Evolutionary conservation across 2,888 invertebrate genomes (phyloP).

Genomic region (Hydrotaea diabolus): DNA sequence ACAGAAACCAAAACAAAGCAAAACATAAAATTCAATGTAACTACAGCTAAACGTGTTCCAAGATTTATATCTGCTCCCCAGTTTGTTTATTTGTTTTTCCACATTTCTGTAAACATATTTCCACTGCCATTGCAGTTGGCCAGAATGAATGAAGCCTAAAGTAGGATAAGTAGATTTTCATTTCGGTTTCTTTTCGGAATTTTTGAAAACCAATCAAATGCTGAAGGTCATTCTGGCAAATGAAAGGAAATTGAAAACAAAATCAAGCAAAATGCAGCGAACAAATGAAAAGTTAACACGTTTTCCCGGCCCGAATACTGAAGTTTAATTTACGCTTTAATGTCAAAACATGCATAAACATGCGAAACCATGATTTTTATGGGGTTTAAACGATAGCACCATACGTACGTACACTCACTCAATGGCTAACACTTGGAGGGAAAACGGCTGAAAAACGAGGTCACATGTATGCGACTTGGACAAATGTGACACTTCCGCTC

Average conservation of each 20-base stretch:
- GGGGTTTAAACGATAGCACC: conserved; percentile 27
- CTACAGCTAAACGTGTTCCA: conserved; percentile 26
- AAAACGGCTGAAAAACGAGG: conserved; percentile 53
- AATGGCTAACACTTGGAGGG: background rate
- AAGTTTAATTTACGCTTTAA: conserved; percentile 61
- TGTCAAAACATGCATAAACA: conserved; percentile 48
- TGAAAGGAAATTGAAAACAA: conserved; percentile 52
- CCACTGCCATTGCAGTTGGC: background rate
- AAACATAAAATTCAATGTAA: background rate
- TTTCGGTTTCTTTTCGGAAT: background rate
- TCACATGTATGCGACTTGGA: conserved; percentile 45
- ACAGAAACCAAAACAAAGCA: background rate
- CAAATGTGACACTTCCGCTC: conserved; percentile 67
- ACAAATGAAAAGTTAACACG: conserved; percentile 26
- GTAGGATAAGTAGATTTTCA: background rate
- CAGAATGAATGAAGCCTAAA: too few relatives aligned
- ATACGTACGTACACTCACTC: background rate
- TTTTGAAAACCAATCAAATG: conserved; percentile 25
- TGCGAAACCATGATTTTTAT: conserved; percentile 48
- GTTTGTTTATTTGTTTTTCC: background rate
- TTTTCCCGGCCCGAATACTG: conserved; percentile 16
- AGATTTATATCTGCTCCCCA: conserved; percentile 31
- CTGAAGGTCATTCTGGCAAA: conserved; percentile 56
- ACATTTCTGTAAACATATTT: background rate
- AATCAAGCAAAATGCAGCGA: too few relatives aligned